A percentile compares a stretch with the other conserved stretches of the same genome.
phyloP scores from a whole-genome alignment of 2,888 invertebrate species.

The Eulithis prunata region DNA sequence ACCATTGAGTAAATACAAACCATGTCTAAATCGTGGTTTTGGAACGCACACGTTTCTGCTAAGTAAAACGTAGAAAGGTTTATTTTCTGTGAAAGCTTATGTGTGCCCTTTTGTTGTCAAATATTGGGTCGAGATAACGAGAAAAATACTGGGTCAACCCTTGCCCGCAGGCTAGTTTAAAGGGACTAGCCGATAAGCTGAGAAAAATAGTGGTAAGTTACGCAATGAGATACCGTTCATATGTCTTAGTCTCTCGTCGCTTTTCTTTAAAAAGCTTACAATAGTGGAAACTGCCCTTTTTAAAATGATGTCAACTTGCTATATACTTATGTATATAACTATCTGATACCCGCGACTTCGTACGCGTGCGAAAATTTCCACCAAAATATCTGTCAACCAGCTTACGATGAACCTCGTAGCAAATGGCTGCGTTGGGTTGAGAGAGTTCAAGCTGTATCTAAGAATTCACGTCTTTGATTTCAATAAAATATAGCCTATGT shows the following conservation, averaged over 20 bases:
- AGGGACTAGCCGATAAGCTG: conserved; percentile 47
- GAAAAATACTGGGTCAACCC: conserved; percentile 44
- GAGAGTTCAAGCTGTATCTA: too few species aligned
- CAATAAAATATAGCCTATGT: too few species aligned
- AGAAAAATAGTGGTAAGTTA: conserved; percentile 44
- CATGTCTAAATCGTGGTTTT: not conserved
- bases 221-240: conserved; percentile 32
- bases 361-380: too few species aligned
- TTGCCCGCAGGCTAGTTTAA: conserved; percentile 48
- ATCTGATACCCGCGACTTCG: too few species aligned
- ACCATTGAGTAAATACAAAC: not conserved
- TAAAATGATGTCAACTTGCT: too few species aligned
- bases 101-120: conserved; percentile 48
- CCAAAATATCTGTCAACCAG: too few species aligned
- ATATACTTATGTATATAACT: too few species aligned
- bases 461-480: too few species aligned
- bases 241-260: conserved; percentile 16
- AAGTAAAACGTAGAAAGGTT: conserved; percentile 33
- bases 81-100: conserved; percentile 35
- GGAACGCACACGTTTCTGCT: conserved; percentile 5
- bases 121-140: conserved; percentile 42
- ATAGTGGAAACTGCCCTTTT: not conserved
- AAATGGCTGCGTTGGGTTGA: too few species aligned
- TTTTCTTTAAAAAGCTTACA: conserved; percentile 15
- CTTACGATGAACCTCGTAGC: too few species aligned